Evolutionary conservation across 2,113 vertebrate genomes (phyloP), one percentile per base, ranked within the genome.

Genomic region (Zingel zingel): DNA sequence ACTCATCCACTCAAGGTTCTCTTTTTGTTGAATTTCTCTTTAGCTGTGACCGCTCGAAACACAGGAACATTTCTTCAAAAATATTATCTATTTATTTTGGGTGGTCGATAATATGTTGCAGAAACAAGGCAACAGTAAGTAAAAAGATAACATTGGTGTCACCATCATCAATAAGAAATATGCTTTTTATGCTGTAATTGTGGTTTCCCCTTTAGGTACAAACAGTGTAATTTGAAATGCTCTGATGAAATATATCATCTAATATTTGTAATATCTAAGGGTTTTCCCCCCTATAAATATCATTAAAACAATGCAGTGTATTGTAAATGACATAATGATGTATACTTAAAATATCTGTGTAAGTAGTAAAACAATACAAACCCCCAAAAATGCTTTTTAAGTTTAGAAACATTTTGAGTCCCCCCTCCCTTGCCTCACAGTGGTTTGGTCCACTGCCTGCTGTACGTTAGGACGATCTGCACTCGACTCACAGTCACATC

Each of bases 1-100:
- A 82, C 50, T 77, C 64, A 80, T 23, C 71, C 74, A 74, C 84
- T 80, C 54, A 1, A 70, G 76, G 54, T 27, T 77, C 57, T 79
- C 64, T 48, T 43, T 73, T 73, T 70, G 54, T 65, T 81, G 12
- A 68, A 48, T 27, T 48, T 74, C 78, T 87, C 59, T 53, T 71
- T 61, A 18, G 47, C 70, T 48, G 72, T 25, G 39, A 59, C 68
- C 4, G 57, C 54, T 43, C n/a, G 23, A 14, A 79, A 27, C 3
- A 62, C 23, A 25, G 47, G 1, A 36, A 3, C 6, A 18, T 39
- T 33, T 68, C 63, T 77, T 39, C 10, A 12, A 27, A 45, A 27
- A 15, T 13, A 43, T 4, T 0, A 39, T 43, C 13, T 47, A 57
- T 66, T 67, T 2, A 25, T 33, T 68, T 64, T 43, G 10, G 30